Percentiles rank a stretch among this genome's conserved stretches.
phyloP scores from a whole-genome alignment of 2,113 vertebrate species.

The Sinocyclocheilus rhinocerous region DNA sequence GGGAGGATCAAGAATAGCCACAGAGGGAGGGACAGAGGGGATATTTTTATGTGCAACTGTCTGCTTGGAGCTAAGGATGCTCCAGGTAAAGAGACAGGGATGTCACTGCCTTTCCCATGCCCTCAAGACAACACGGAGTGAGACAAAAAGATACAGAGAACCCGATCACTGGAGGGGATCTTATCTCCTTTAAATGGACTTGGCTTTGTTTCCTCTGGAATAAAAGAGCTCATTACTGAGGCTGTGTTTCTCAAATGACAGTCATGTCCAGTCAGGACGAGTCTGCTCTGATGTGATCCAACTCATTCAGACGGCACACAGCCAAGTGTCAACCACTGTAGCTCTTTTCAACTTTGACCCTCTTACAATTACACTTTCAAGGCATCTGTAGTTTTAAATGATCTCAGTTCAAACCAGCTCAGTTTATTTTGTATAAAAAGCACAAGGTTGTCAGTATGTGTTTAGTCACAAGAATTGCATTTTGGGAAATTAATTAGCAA shows the following conservation, averaged over 20 bases:
- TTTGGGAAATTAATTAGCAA: neutral
- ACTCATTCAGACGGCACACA: conserved; percentile 26
- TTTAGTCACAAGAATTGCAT: neutral
- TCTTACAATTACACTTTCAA: conserved; percentile 16
- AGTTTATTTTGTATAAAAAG: neutral
- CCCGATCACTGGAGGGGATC: conserved; percentile 1
- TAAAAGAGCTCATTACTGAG: conserved; percentile 43
- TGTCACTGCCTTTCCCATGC: conserved; percentile 22
- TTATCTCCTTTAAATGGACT: conserved; percentile 41
- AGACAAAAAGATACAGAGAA: conserved; percentile 27
- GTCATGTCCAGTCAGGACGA: conserved; percentile 31
- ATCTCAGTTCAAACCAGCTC: neutral
- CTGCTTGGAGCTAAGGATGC: conserved; percentile 34
- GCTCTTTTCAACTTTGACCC: conserved; percentile 1
- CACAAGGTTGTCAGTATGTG: neutral
- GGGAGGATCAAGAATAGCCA: conserved; percentile 43
- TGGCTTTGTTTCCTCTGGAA: conserved; percentile 46
- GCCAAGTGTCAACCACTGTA: conserved; percentile 16
- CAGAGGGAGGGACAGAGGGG: conserved; percentile 34
- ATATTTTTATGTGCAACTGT: conserved; percentile 36
- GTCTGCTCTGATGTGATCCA: conserved; percentile 9
- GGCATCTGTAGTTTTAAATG: neutral
- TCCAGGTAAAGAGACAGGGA: conserved; percentile 38
- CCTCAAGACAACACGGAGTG: conserved; percentile 16
- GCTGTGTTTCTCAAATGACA: conserved; percentile 32